Percentiles rank a stretch among this genome's conserved stretches.
Conservation (phyloP, 2,888 invertebrate genomes). For the Teinopalpus imperialis region DNA sequence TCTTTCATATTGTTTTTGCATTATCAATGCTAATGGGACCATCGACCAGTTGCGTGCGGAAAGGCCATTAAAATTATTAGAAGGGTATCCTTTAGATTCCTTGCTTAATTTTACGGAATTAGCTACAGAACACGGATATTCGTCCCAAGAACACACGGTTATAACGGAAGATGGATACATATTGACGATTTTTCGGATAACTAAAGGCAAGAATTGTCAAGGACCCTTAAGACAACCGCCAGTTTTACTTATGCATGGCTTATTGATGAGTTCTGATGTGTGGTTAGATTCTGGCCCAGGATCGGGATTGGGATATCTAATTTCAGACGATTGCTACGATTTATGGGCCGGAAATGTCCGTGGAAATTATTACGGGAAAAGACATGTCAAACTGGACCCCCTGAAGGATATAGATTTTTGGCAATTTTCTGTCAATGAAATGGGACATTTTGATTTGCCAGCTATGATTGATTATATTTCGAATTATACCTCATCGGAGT, state of each 20-base stretch:
- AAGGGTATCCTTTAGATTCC: constrained; percentile 18
- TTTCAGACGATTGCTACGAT: constrained; percentile 83
- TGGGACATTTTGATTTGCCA: constrained; percentile 87
- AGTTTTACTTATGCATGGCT: constrained; percentile 87
- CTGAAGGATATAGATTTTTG: constrained; percentile 76
- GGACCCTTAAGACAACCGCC: constrained; percentile 41
- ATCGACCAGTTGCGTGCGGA: neutral
- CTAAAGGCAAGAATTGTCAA: constrained; percentile 33
- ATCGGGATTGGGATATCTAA: constrained; percentile 78
- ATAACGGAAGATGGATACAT: constrained; percentile 10
- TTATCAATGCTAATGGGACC: neutral
- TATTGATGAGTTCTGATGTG: constrained; percentile 85
- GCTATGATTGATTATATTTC: constrained; percentile 86
- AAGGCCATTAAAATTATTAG: neutral
- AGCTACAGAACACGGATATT: constrained; percentile 8
- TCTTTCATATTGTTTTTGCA: neutral
- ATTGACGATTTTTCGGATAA: constrained; percentile 8
- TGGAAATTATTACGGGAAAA: constrained; percentile 81
- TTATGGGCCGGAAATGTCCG: constrained; percentile 87
- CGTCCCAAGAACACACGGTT: constrained; percentile 2
- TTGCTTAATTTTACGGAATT: constrained; percentile 14
- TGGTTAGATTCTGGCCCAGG: constrained; percentile 84
- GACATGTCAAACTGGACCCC: constrained; percentile 63
- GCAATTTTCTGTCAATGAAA: constrained; percentile 88
- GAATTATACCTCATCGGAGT: constrained; percentile 65